These are phyloP conservation scores for Mylabris sibirica DNA, from an alignment of 2,888 invertebrate genomes.

Conservation along the genomic window DNA sequence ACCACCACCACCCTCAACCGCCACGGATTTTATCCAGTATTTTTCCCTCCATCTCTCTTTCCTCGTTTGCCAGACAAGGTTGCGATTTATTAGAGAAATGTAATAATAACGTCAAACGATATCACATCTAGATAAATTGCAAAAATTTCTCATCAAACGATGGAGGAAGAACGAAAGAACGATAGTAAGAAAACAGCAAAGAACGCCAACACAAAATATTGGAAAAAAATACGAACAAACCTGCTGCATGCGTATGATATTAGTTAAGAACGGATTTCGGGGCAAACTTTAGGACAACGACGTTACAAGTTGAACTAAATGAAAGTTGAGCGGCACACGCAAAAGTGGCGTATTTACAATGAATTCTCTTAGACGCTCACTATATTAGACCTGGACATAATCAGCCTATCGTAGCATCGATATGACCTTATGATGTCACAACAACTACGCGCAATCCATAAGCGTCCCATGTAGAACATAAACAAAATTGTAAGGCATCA, in stretches of 20 bases:
- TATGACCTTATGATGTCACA: no score
- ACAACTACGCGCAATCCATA: no score
- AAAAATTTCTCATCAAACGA: conserved; percentile 3
- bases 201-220: not conserved
- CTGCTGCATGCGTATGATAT: not conserved
- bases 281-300: no score
- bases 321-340: no score
- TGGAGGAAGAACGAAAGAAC: not conserved
- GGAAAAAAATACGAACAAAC: not conserved
- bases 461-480: no score
- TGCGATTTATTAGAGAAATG: conserved; percentile 14
- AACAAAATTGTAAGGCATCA: no score
- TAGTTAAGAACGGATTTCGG: no score
- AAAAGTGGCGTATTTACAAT: no score
- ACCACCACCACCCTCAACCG: not conserved
- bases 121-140: not conserved
- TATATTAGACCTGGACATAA: no score
- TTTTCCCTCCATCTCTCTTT: not conserved
- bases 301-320: no score
- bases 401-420: no score
- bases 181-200: not conserved
- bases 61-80: not conserved
- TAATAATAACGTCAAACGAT: conserved; percentile 13
- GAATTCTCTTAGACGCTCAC: no score
- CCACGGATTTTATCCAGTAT: not conserved